A percentile compares a stretch with the other conserved stretches of the same genome.
These are phyloP conservation scores for Bursaphelenchus mucronatus DNA, from an alignment of 1,140 invertebrate species.

Conservation along the genomic window DNA sequence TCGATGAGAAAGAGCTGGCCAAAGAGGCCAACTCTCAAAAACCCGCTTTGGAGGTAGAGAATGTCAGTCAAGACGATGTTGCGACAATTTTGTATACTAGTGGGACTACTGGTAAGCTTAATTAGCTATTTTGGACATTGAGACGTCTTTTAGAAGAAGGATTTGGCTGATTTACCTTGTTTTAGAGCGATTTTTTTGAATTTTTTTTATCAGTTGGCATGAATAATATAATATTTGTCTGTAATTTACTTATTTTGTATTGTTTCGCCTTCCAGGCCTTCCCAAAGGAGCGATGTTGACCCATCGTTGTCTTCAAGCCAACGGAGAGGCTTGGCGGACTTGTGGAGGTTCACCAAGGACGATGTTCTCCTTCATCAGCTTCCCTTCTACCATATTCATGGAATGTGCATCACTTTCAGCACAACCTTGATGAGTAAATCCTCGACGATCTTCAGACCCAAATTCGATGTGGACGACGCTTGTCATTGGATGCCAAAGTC, in stretches of 20 bases:
- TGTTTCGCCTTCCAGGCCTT: constrained; percentile 27
- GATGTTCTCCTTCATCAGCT: constrained; percentile 44
- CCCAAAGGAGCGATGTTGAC: constrained; percentile 61
- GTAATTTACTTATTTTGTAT: not conserved
- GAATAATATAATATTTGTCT: constrained; percentile 11
- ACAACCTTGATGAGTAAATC: constrained; percentile 53
- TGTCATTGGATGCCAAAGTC: constrained; percentile 52
- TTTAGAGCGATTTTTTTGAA: not conserved
- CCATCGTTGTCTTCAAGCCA: constrained; percentile 44
- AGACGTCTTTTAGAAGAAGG: no score
- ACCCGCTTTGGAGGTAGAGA: constrained; percentile 46
- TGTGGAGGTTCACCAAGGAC: constrained; percentile 44
- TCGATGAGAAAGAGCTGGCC: constrained; percentile 44
- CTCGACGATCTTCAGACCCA: constrained; percentile 50
- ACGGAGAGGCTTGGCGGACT: constrained; percentile 47
- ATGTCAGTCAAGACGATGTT: constrained; percentile 41
- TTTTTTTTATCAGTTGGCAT: no score
- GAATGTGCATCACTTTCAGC: constrained; percentile 51
- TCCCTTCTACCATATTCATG: constrained; percentile 60
- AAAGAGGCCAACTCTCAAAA: constrained; percentile 34
- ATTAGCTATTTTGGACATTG: not conserved
- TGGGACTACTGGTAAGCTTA: constrained; percentile 51
- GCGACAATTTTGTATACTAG: constrained; percentile 56
- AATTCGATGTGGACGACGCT: constrained; percentile 53
- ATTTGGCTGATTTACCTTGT: no score